Evolutionary conservation across 2,888 invertebrate species (phyloP).

Genomic region (Acleris cristana): DNA sequence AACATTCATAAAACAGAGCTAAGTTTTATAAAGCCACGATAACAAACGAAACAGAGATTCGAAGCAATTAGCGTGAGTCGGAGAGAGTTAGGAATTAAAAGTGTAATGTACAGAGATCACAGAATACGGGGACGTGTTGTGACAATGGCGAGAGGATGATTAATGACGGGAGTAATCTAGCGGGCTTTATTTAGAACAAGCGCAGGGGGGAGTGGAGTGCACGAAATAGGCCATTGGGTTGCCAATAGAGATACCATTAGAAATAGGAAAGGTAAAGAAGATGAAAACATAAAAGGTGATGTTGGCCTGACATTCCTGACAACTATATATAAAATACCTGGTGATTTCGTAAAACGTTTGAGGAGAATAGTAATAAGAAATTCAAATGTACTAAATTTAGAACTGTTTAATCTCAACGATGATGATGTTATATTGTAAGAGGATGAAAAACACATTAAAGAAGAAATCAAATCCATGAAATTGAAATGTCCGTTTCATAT

Average conservation of each 20-base stretch:
- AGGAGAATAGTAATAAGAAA: background rate
- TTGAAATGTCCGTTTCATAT: slow-evolving; percentile 50
- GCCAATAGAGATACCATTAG: slow-evolving; percentile 14
- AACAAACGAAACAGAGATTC: slow-evolving; percentile 35
- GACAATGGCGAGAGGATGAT: slow-evolving; percentile 74
- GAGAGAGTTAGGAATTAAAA: slow-evolving; percentile 54
- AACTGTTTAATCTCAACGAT: background rate
- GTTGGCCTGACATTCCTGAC: too few species aligned
- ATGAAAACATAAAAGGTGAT: background rate
- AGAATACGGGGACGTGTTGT: slow-evolving; percentile 70
- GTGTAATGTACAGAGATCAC: slow-evolving; percentile 68
- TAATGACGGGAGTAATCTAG: slow-evolving; percentile 71
- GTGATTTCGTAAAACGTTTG: background rate
- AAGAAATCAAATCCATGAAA: slow-evolving; percentile 40
- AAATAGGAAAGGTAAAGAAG: background rate
- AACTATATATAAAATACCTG: background rate
- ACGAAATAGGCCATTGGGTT: slow-evolving; percentile 69
- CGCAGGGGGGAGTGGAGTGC: slow-evolving; percentile 60
- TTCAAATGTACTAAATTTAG: background rate
- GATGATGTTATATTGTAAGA: slow-evolving; percentile 7
- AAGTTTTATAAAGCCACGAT: background rate
- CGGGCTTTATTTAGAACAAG: slow-evolving; percentile 67
- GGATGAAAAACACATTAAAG: slow-evolving; percentile 27
- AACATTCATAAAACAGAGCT: background rate
- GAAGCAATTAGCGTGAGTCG: slow-evolving; percentile 62